Evolutionary conservation across 2,888 invertebrate species (phyloP).

Genomic region (Hyposoter dolosus): DNA sequence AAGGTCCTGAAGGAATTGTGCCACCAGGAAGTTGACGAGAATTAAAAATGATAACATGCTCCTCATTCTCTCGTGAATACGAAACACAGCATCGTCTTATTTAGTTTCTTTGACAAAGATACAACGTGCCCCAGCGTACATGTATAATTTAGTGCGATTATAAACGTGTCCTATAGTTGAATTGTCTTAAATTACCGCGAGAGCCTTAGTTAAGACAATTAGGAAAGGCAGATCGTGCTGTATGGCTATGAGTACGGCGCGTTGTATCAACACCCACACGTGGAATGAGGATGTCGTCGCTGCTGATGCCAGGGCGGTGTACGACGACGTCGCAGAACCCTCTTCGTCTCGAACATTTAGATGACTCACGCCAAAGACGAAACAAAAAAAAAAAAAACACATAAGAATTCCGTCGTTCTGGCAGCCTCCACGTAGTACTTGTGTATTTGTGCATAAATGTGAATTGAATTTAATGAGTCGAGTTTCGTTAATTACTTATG

Average conservation of each 20-base stretch:
- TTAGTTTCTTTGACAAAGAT: constrained; percentile 7
- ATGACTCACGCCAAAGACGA: too few species aligned
- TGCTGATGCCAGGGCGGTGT: constrained; percentile 48
- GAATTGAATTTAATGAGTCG: neutral
- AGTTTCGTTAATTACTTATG: constrained; percentile 41
- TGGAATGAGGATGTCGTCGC: constrained; percentile 75
- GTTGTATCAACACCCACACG: constrained; percentile 73
- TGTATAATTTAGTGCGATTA: constrained; percentile 77
- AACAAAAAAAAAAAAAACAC: constrained; percentile 75
- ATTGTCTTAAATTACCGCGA: constrained; percentile 79
- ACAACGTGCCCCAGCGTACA: constrained; percentile 58
- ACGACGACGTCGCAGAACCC: constrained; percentile 5
- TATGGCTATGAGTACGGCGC: constrained; percentile 46
- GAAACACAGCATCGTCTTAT: too few species aligned
- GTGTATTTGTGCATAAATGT: neutral
- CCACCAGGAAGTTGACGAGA: neutral
- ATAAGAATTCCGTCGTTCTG: constrained; percentile 57
- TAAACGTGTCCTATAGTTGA: constrained; percentile 70
- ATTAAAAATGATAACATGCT: neutral
- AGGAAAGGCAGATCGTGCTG: constrained; percentile 58
- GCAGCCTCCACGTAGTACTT: neutral
- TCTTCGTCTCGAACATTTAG: neutral
- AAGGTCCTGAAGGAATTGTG: constrained; percentile 3
- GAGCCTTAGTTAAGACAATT: constrained; percentile 83
- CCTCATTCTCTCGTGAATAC: neutral